Evolutionary conservation across 2,888 invertebrate species (phyloP), one percentile per base, ranked within the genome.

Genomic region (Scaptomyza reducta): DNA sequence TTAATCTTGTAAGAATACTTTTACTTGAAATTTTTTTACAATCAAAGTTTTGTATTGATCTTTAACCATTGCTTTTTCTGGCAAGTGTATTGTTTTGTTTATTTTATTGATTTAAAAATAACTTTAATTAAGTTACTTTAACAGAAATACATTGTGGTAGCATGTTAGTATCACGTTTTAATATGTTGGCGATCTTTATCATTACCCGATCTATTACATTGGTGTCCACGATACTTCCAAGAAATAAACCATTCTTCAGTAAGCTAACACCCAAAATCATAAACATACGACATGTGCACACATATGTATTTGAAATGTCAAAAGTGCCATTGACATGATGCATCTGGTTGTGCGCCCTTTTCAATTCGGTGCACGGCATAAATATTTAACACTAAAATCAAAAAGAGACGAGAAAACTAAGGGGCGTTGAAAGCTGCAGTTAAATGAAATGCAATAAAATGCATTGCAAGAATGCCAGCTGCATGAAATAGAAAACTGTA

Each of bases 271-370:
- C 9, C 31, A 10, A 31, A 31, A 59, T 51, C 55, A 77, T 49
- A 45, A 42, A 31, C 46, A 44, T n/a, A n/a, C 9, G 16, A 40
- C 42, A 66, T 18, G 25, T 57, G 68, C 33, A 45, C 11, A 31
- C 25, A 25, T 33, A 25, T 49, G 29, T 55, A 27, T 40, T 25
- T 40, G 41, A 62, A 67, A 77, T 86, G 84, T 79, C 77, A 70
- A 77, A 73, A 83, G 80, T 86, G 80, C 67, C 51, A 78, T 50
- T 71, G 79, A 79, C 85, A 78, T 70, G 85, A 25, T 47, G 49
- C 85, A 84, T 84, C 78, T 71, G 85, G 42, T 9, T n/a, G 18
- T 14, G n/a, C 11, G 27, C 59, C 60, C 68, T 66, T 46, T 38
- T 22, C 16, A 13, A 13, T 40, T 57, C 44, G 31, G 33, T 38